Percentiles rank a stretch among this genome's conserved stretches.
Evolutionary conservation across 1,140 invertebrate species (phyloP).

Genomic region (Pseudomyrmex gracilis): DNA sequence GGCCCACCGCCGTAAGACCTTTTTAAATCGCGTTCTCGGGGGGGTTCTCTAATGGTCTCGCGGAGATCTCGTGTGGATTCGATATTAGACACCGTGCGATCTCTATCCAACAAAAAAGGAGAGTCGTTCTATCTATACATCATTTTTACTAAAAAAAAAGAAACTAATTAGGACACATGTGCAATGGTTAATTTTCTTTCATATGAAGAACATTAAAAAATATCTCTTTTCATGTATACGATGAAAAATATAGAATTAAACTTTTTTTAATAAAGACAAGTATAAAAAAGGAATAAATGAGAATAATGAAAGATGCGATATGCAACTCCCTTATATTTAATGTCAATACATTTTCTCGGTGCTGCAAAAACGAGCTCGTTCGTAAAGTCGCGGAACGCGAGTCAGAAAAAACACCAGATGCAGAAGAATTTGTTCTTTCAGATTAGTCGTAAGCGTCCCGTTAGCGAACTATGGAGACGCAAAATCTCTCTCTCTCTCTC

Average conservation of each 20-base stretch:
- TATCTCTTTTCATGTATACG: neutral
- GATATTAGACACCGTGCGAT: neutral
- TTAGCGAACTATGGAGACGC: conserved; percentile 33
- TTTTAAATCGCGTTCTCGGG: conserved; percentile 59
- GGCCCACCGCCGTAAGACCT: conserved; percentile 65
- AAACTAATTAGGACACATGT: no score
- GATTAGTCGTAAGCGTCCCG: conserved; percentile 28
- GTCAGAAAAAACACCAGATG: conserved; percentile 18
- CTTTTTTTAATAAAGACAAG: no score
- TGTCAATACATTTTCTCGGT: neutral
- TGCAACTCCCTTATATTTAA: neutral
- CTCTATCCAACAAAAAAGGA: neutral
- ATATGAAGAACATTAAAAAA: neutral
- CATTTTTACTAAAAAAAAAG: no score
- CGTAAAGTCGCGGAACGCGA: conserved; percentile 21
- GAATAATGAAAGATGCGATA: neutral
- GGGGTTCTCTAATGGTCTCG: conserved; percentile 43
- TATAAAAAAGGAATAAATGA: no score
- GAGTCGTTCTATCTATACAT: neutral
- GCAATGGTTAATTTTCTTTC: neutral
- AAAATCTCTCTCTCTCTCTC: conserved; percentile 37
- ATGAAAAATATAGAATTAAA: neutral
- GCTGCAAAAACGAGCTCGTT: neutral
- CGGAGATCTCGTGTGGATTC: conserved; percentile 34
- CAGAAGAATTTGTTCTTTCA: conserved; percentile 50